These are phyloP conservation scores for Centropyge bicolor DNA, from an alignment of 2,797 vertebrate species.

Conservation along the genomic window DNA sequence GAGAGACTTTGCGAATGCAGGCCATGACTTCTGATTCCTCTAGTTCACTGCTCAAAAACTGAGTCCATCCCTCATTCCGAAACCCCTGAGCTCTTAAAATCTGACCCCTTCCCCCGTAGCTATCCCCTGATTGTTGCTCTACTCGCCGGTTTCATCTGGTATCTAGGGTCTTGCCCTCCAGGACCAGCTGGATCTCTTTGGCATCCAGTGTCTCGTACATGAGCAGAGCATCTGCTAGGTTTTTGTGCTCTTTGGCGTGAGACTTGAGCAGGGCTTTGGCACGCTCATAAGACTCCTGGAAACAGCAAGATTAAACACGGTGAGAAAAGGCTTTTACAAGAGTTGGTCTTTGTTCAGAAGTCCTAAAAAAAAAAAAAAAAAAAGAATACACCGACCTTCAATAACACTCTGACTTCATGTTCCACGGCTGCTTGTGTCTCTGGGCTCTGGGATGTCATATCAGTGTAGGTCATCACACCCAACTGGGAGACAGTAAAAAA, in stretches of 20 bases:
- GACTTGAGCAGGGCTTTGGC: conserved; percentile 94
- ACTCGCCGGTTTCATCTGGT: conserved; percentile 86
- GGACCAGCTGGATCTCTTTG: conserved; percentile 95
- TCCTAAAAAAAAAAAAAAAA: neutral
- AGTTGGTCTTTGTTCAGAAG: neutral
- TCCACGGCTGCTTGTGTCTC: conserved; percentile 98
- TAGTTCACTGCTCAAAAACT: neutral
- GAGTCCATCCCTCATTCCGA: conserved; percentile 20
- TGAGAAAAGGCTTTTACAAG: neutral
- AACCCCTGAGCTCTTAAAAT: conserved; percentile 48
- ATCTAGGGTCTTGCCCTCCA: conserved; percentile 94
- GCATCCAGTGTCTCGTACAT: conserved; percentile 97
- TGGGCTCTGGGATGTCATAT: conserved; percentile 92
- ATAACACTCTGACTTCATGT: conserved; percentile 92
- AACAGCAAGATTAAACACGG: neutral
- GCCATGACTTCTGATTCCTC: neutral
- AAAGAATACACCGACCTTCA: conserved; percentile 86
- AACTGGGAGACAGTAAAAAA: conserved; percentile 81
- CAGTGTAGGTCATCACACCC: conserved; percentile 96
- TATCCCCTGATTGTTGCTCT: conserved; percentile 13
- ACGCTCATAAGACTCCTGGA: conserved; percentile 95
- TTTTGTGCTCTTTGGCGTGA: conserved; percentile 95
- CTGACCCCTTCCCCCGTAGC: neutral
- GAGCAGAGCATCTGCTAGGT: conserved; percentile 94
- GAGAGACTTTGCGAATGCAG: conserved; percentile 18